Conservation (phyloP, 2,888 invertebrate species). For the Schizotus pectinicornis region DNA sequence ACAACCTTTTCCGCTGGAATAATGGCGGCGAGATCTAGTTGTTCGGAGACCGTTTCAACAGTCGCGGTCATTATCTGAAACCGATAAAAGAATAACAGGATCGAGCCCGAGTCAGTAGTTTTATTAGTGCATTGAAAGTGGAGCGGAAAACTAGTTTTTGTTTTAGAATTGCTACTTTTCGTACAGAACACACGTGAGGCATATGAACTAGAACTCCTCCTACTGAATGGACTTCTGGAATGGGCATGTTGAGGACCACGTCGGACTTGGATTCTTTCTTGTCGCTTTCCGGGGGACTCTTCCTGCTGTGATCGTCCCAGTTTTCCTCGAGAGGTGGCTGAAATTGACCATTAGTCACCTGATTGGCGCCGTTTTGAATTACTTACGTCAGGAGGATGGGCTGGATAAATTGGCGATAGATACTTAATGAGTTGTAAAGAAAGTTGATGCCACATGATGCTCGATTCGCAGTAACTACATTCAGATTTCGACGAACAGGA, state of each 20-base stretch:
- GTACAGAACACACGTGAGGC: constrained; percentile 84
- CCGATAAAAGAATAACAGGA: neutral
- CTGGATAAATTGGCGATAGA: constrained; percentile 76
- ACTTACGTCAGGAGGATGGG: constrained; percentile 77
- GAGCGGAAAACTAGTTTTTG: constrained; percentile 32
- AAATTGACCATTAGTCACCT: constrained; percentile 18
- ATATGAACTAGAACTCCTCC: constrained; percentile 89
- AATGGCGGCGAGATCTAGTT: constrained; percentile 86
- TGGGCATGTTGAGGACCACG: constrained; percentile 67
- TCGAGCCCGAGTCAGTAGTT: neutral
- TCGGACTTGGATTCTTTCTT: constrained; percentile 71
- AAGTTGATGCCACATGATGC: constrained; percentile 94
- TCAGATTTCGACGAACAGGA: constrained; percentile 69
- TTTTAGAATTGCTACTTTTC: constrained; percentile 44
- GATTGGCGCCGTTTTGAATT: neutral
- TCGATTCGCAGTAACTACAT: constrained; percentile 91
- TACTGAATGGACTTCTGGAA: constrained; percentile 77
- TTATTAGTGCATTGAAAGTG: constrained; percentile 23
- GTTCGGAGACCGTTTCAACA: constrained; percentile 92
- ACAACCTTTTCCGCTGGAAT: constrained; percentile 79
- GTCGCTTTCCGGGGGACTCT: constrained; percentile 75
- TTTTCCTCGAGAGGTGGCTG: constrained; percentile 72
- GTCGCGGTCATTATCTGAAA: constrained; percentile 92
- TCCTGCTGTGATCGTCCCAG: constrained; percentile 71
- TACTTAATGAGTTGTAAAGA: constrained; percentile 81